A percentile compares a stretch with the other conserved stretches of the same genome.
phyloP scores from a whole-genome alignment of 2,113 vertebrate genomes.

The Epinephelus cyanopodus region DNA sequence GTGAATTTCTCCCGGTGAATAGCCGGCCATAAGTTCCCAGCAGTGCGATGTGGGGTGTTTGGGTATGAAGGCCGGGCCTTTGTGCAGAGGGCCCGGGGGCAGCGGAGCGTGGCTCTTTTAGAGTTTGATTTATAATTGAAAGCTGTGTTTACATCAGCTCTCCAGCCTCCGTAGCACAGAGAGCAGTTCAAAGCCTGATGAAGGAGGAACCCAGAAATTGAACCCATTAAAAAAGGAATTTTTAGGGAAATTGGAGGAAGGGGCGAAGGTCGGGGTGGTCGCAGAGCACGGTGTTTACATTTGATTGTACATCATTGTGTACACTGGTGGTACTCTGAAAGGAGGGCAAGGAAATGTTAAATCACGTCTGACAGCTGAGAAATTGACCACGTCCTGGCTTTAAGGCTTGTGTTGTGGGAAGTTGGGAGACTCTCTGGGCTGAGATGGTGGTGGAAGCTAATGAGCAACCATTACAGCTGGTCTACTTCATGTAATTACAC shows the following conservation, averaged over 20 bases:
- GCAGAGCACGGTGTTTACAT: slow-evolving; percentile 61
- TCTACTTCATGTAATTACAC: slow-evolving; percentile 43
- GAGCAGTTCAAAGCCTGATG: slow-evolving; percentile 46
- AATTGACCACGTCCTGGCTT: slow-evolving; percentile 47
- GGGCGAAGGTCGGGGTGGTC: slow-evolving; percentile 25
- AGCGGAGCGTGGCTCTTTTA: slow-evolving; percentile 57
- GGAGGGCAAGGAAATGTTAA: slow-evolving; percentile 63
- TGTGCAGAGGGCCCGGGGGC: slow-evolving; percentile 61
- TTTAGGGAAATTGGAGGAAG: slow-evolving; percentile 16
- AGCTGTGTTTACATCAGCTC: slow-evolving; percentile 75
- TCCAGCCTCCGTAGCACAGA: slow-evolving; percentile 48
- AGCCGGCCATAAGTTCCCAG: slow-evolving; percentile 44
- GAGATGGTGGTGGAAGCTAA: slow-evolving; percentile 44
- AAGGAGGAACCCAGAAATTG: slow-evolving; percentile 49
- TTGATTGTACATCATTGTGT: slow-evolving; percentile 54
- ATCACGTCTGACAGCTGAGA: slow-evolving; percentile 69
- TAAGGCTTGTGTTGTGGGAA: slow-evolving; percentile 22
- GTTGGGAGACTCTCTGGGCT: slow-evolving; percentile 5
- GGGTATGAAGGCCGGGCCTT: slow-evolving; percentile 61
- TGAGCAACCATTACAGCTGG: slow-evolving; percentile 45
- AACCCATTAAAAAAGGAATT: slow-evolving; percentile 51
- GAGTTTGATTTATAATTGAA: slow-evolving; percentile 77
- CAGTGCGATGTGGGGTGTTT: slow-evolving; percentile 44
- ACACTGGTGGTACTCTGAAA: slow-evolving; percentile 43
- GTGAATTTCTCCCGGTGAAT: slow-evolving; percentile 35